Evolutionary conservation across 2,797 vertebrate genomes (phyloP), one percentile per base, ranked within the genome.

Genomic region (Mormyrus hasselquistii): DNA sequence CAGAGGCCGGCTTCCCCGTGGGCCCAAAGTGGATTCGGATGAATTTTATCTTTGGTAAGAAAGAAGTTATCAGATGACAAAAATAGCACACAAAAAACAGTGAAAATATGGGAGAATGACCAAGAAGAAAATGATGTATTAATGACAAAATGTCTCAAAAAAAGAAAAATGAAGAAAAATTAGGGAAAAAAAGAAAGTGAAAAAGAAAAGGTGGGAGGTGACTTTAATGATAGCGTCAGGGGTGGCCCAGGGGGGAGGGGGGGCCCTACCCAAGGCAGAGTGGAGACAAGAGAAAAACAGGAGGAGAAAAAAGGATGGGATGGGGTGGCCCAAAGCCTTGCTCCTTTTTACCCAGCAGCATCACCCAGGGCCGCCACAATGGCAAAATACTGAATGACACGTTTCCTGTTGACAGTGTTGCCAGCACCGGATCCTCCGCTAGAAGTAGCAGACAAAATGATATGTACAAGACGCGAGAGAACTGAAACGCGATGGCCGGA

Each of bases 371-470:
- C 97, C 94, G 98, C 98, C 94, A 99, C 97, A 97, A 98, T 98
- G 96, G 98, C 98, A 98, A 98, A 99, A 97, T 99, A 99, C 95
- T 99, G 97, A 98, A 99, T 98, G 95, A 99, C 98, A 96, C 97
- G 95, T 97, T 99, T 99, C 95, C 97, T 98, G 97, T 98, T 99
- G 96, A 99, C 98, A 96, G 98, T 99, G 97, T 99, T 99, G 96
- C 98, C 98, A 97, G 98, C 98, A 97, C 98, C 97, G 95, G 98
- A 99, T 97, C 99, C 98, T 98, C 98, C 97, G 95, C 98, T 99
- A 97, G 92, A 95, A 95, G 95, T 29, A 89, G 96, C 93, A 96
- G 91, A 95, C 95, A 96, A 94, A 95, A 91, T 49, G 91, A 88
- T 55, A 38, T 65, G 83, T 52, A 69, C 47, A 84, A 62, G 14